Base-by-base conservation (phyloP, 2,888 invertebrate genomes). In the Scaptomyza parva region DNA sequence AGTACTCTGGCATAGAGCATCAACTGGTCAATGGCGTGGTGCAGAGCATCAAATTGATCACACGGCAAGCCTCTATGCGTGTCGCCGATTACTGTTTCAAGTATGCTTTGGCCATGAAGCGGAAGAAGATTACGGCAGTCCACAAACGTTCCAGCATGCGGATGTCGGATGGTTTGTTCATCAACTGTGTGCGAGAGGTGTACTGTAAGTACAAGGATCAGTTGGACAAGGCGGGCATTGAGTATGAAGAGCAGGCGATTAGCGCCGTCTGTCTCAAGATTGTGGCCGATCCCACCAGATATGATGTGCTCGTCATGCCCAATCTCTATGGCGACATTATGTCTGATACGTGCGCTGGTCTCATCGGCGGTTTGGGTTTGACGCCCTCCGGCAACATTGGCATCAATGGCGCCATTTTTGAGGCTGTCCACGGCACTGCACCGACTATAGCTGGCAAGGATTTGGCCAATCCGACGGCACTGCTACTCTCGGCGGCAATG, bases 301-400 rank as follows among this genome's bases (percentile, higher is more conserved):
- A 97, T 90, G 99, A 99, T 92, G 98, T 99, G 24, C 93, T 99
- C 92, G 93, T 99, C 52, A 98, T 99, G 98, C 99, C 99, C 14
- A 99, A 99, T 92, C 93, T 99, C 78, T 99, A 99, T 91, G 99
- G 99, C 87, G 99, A 99, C 92, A 99, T 99, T 90, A 94, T 99
- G 89, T 99, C 99, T 30, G 99, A 99, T 93, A 95, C 99, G 94
- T 99, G 99, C 91, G 99, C 99, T 60, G 99, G 99, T 53, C 93
- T 99, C 17, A 96, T 99, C 9, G 99, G 99, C 52, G 99, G 99
- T 0, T 93, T 99, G 28, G 99, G 99, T 12, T 94, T 99, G 53
- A 99, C 99, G 22, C 98, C 99, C 8, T 98, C 98, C 55, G 99
- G 99, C 28, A 99, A 99, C 92, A 98, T 99, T 90, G 99, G 99